These are phyloP conservation scores for Drosophila maculinotata DNA, from an alignment of 2,888 invertebrate species.

Conservation along the genomic window DNA sequence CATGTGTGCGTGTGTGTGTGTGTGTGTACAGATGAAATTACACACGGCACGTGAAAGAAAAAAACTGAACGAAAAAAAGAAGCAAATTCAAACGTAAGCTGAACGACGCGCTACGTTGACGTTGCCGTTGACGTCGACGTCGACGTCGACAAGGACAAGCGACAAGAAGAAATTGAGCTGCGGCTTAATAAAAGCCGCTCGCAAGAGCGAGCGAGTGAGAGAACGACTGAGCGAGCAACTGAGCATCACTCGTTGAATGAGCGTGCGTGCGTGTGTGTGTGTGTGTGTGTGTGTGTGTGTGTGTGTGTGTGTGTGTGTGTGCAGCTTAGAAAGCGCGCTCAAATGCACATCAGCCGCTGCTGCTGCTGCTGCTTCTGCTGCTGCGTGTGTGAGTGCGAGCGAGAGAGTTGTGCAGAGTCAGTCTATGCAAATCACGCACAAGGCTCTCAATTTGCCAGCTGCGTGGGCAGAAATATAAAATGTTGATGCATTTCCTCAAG, in stretches of 20 bases:
- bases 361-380: background rate
- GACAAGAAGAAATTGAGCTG: slow-evolving; percentile 60
- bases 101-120: too few species aligned
- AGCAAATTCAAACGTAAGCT: slow-evolving; percentile 39
- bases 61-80: slow-evolving; percentile 8
- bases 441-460: slow-evolving; percentile 51
- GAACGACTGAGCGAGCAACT: background rate
- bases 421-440: slow-evolving; percentile 58
- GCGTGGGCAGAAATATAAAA: slow-evolving; percentile 50
- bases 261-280: background rate
- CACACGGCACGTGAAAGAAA: slow-evolving; percentile 42
- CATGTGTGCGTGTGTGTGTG: slow-evolving; percentile 12
- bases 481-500: slow-evolving; percentile 27
- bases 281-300: background rate
- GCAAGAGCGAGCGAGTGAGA: slow-evolving; percentile 4
- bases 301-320: slow-evolving; percentile 17
- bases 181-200: slow-evolving; percentile 62
- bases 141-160: slow-evolving; percentile 53
- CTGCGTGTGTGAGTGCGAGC: background rate
- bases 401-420: slow-evolving; percentile 6
- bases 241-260: background rate
- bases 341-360: slow-evolving; percentile 52
- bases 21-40: slow-evolving; percentile 52
- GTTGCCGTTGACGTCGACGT: too few species aligned
- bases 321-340: slow-evolving; percentile 58